A percentile compares a stretch with the other conserved stretches of the same genome.
These are phyloP conservation scores for Pachyuromys duprasi DNA, from an alignment of 2,797 vertebrate species.

Conservation along the genomic window DNA sequence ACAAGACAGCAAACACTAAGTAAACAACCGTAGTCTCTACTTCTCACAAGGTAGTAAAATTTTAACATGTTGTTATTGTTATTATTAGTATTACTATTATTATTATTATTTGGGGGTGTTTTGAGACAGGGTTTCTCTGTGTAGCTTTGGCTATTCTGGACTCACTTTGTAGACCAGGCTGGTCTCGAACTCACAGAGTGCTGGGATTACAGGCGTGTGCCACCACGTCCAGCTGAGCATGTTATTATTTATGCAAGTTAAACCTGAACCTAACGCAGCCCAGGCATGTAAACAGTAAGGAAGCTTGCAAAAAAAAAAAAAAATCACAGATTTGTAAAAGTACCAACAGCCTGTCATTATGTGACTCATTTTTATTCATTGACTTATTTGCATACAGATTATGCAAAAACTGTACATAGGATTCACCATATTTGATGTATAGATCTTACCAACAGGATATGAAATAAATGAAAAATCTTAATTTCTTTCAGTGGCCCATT, in stretches of 20 bases:
- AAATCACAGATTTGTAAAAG: background rate
- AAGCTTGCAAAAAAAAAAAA: background rate
- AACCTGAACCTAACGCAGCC: background rate
- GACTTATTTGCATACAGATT: background rate
- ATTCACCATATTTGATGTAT: background rate
- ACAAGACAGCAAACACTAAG: background rate
- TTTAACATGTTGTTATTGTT: background rate
- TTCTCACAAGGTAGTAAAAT: background rate
- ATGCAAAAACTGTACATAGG: background rate
- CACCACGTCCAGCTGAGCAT: no score
- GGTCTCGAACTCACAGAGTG: no score
- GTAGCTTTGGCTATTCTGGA: no score
- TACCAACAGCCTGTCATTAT: background rate
- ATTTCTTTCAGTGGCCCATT: background rate
- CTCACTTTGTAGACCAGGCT: no score
- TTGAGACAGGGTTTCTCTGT: no score
- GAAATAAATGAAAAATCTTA: background rate
- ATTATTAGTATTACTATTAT: background rate
- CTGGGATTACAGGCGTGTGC: no score
- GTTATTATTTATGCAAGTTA: background rate
- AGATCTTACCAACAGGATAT: background rate
- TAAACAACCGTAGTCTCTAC: background rate
- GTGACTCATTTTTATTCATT: background rate
- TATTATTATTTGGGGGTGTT: no score
- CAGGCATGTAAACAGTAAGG: background rate